A percentile compares a stretch with the other conserved stretches of the same genome.
These are phyloP conservation scores for Linyphia triangularis DNA, from an alignment of 2,888 invertebrate species.

Conservation along the genomic window DNA sequence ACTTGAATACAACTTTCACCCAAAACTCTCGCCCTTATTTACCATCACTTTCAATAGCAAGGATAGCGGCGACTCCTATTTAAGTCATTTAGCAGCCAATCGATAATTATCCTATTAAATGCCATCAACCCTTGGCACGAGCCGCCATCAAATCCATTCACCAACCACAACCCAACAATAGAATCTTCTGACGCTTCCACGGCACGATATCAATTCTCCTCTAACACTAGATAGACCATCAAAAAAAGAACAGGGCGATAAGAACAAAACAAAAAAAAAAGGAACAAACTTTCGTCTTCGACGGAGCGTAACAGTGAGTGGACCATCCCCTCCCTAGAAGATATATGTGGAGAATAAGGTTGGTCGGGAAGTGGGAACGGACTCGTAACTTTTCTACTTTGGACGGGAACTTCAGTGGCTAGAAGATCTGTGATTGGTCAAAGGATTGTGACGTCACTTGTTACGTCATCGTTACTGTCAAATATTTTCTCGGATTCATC, in stretches of 20 bases:
- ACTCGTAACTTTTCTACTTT: too few relatives aligned
- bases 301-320: not conserved
- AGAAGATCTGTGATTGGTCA: too few relatives aligned
- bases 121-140: conserved; percentile 1
- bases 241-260: not conserved
- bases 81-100: not conserved
- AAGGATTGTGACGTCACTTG: too few relatives aligned
- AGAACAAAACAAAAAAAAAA: not conserved
- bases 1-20: too few relatives aligned
- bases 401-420: too few relatives aligned
- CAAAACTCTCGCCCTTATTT: too few relatives aligned
- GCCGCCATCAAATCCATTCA: not conserved
- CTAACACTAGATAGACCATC: not conserved
- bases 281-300: not conserved
- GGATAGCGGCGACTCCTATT: too few relatives aligned
- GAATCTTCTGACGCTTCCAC: too few relatives aligned
- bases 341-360: conserved; percentile 51
- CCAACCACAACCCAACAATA: not conserved
- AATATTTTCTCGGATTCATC: too few relatives aligned
- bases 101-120: not conserved
- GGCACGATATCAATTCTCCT: not conserved
- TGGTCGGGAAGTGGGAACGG: too few relatives aligned
- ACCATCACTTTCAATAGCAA: too few relatives aligned
- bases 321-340: not conserved
- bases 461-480: too few relatives aligned